phyloP scores from a whole-genome alignment of 2,113 vertebrate genomes.

The Notechis scutatus region DNA sequence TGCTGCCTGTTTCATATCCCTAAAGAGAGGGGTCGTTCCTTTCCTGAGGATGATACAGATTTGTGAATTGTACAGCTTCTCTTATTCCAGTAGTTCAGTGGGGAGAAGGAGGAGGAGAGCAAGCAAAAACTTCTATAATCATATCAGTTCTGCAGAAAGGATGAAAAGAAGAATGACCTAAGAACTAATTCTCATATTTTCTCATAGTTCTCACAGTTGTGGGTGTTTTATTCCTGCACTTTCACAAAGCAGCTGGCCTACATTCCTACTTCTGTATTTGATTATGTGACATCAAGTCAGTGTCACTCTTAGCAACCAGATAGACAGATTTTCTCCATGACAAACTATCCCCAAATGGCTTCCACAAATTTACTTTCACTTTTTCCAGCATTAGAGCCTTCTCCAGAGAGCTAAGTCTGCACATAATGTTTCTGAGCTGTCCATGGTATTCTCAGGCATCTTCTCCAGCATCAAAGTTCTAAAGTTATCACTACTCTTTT shows the following conservation, averaged over 20 bases:
- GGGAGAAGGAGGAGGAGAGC: not conserved
- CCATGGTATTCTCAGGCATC: not conserved
- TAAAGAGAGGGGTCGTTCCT: not conserved
- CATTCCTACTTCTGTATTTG: not conserved
- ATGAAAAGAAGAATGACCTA: not conserved
- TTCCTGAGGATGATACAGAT: not conserved
- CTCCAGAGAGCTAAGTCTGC: not conserved
- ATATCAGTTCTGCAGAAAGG: not conserved
- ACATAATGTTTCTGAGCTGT: not conserved
- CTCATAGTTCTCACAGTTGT: not conserved
- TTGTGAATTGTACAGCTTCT: not conserved
- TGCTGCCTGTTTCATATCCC: not conserved
- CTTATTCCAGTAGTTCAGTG: not conserved
- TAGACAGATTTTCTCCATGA: not conserved
- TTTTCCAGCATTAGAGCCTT: not conserved
- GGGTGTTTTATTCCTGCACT: not conserved
- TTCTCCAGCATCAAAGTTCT: not conserved
- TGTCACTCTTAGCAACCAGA: not conserved
- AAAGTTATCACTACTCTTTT: not conserved
- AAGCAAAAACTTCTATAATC: not conserved
- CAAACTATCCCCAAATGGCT: not conserved
- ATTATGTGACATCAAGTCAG: not conserved
- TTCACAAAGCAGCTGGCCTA: not conserved
- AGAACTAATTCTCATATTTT: not conserved
- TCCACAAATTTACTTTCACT: not conserved